Conservation (phyloP, 2,797 vertebrate species). For the Tolypeutes matacus region DNA sequence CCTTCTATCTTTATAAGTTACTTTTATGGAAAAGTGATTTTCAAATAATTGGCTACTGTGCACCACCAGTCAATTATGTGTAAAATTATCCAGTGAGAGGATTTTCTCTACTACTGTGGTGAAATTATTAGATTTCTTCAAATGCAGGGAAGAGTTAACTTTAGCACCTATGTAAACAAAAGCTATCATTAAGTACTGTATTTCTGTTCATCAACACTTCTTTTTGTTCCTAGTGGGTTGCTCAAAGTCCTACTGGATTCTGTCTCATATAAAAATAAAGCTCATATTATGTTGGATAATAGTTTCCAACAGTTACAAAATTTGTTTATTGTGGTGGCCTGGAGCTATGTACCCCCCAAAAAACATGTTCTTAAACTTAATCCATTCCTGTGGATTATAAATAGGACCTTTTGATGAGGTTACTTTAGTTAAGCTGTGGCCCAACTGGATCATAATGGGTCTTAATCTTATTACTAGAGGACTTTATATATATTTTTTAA, state of each 20-base stretch:
- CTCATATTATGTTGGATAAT: background rate
- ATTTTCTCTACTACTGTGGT: background rate
- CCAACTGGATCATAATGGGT: no score
- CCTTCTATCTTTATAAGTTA: conserved; percentile 4
- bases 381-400: no score
- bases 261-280: background rate
- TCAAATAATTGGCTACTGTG: background rate
- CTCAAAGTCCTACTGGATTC: background rate
- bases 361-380: no score
- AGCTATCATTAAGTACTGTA: background rate
- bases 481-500: no score
- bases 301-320: background rate
- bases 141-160: background rate
- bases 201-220: background rate
- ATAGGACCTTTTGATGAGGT: no score
- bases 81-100: background rate
- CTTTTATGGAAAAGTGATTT: background rate
- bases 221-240: background rate
- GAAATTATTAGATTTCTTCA: background rate
- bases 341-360: no score
- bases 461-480: no score
- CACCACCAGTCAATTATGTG: background rate
- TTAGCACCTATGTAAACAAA: background rate
- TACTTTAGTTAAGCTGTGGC: no score
- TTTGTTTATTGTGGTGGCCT: background rate